Evolutionary conservation across 2,888 invertebrate genomes (phyloP), one percentile per base, ranked within the genome.

Genomic region (Orthonychiurus folsomi): DNA sequence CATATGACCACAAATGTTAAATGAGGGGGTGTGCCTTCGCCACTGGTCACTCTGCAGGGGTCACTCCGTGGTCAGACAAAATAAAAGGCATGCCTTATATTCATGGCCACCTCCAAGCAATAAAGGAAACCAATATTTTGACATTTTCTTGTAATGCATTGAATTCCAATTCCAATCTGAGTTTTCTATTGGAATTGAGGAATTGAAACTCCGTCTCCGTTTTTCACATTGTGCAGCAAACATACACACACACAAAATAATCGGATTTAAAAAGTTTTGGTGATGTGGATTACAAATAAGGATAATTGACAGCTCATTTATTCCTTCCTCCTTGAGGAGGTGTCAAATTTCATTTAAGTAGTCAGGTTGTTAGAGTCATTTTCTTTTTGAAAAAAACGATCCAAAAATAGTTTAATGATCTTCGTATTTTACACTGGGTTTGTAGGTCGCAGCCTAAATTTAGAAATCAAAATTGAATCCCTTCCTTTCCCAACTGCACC

Each of bases 1-100:
- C n/a, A n/a, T n/a, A n/a, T n/a, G n/a, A 37, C 37, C 37, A 37
- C 37, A 37, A 37, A 37, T 37, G 37, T 37, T 37, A 37, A 37
- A 37, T 37, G 37, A 37, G 37, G 37, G 37, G 37, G 37, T 37
- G 37, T 37, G 37, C 15, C 9, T 15, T 15, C 5, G 15, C 37
- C 37, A 37, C 37, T 37, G 37, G 37, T 37, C 37, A 37, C 37
- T 37, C 37, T 37, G 37, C 37, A 37, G 37, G 37, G 37, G 37
- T 37, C 37, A 37, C 37, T 37, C 15, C 37, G 37, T 37, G 37
- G 37, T 37, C 37, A 37, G 37, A 15, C 37, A 37, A n/a, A n/a
- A n/a, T n/a, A n/a, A n/a, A n/a, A n/a, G n/a, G n/a, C n/a, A n/a
- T n/a, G n/a, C n/a, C n/a, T n/a, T n/a, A n/a, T n/a, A n/a, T n/a